Evolutionary conservation across 2,797 vertebrate species (phyloP), one percentile per base, ranked within the genome.

Genomic region (Streptopelia turtur): DNA sequence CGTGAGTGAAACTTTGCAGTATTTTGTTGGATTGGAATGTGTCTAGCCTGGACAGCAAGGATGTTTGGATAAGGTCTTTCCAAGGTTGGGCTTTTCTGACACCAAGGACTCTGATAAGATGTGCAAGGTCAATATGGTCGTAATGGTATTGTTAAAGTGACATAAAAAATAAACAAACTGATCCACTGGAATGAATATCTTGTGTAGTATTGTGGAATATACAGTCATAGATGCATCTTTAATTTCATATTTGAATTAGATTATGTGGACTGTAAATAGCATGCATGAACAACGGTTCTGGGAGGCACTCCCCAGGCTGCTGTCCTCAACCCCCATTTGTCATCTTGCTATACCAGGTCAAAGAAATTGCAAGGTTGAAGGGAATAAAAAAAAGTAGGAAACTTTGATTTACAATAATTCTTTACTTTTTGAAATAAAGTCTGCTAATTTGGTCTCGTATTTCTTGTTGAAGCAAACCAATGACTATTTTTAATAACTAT

Each of bases 81-180:
- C 95, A 95, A 89, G 88, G 89, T 7, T 96, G 64, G 70, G 56
- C 35, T 92, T 68, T 92, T 91, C 64, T 57, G 50, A 80, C 60
- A 64, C 10, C 37, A 90, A 89, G 78, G 83, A 92, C 78, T 88
- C 72, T 85, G 90, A 87, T 89, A 89, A 89, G 47, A 60, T n/a
- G 21, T 69, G 13, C 90, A 76, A 89, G 83, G 90, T 89, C 83
- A 71, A 0, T 74, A 5, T 47, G 39, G 53, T 85, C 56, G 35
- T 68, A 64, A 50, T 4, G 17, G 60, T 53, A 28, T 13, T 80
- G 39, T 47, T 87, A 68, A 60, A 49, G 10, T 69, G 41, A 69
- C 33, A 35, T 66, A 81, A 93, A 93, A 91, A 90, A 49, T 33
- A 76, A 93, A 83, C 43, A 43, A 86, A 85, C 14, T 5, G 23